Conservation (phyloP, 2,888 invertebrate genomes). For the Formica aserva region DNA sequence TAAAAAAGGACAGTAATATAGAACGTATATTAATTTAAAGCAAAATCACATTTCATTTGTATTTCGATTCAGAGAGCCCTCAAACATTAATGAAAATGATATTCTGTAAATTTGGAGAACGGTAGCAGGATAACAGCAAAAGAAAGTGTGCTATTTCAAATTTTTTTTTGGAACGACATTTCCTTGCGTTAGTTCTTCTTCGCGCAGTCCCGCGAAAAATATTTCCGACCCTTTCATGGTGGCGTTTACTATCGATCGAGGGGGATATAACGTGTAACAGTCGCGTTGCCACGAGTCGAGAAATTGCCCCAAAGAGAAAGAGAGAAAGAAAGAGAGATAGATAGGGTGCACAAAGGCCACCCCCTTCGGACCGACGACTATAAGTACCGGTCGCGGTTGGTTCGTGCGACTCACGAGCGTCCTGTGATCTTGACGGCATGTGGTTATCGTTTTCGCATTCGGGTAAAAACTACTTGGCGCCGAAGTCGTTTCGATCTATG, state of each 20-base stretch:
- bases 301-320: slow-evolving; percentile 51
- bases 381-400: slow-evolving; percentile 71
- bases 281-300: slow-evolving; percentile 72
- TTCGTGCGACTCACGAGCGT: slow-evolving; percentile 41
- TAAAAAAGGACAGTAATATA: background rate
- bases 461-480: slow-evolving; percentile 25
- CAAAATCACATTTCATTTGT: background rate
- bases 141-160: slow-evolving; percentile 2
- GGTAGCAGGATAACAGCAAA: background rate
- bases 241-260: slow-evolving; percentile 73
- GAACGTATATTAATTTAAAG: background rate
- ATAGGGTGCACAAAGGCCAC: slow-evolving; percentile 64
- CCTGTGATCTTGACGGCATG: slow-evolving; percentile 23
- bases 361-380: slow-evolving; percentile 65
- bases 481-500: slow-evolving; percentile 67
- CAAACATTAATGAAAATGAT: background rate
- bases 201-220: slow-evolving; percentile 47
- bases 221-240: slow-evolving; percentile 65
- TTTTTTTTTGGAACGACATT: slow-evolving; percentile 18
- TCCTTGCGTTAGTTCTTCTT: slow-evolving; percentile 21
- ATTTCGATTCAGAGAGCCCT: background rate
- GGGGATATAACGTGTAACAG: slow-evolving; percentile 58
- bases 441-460: slow-evolving; percentile 28
- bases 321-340: slow-evolving; percentile 17
- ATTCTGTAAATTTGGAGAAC: slow-evolving; percentile 8